Conservation (phyloP, 2,888 invertebrate species). For the Plagodis dolabraria region DNA sequence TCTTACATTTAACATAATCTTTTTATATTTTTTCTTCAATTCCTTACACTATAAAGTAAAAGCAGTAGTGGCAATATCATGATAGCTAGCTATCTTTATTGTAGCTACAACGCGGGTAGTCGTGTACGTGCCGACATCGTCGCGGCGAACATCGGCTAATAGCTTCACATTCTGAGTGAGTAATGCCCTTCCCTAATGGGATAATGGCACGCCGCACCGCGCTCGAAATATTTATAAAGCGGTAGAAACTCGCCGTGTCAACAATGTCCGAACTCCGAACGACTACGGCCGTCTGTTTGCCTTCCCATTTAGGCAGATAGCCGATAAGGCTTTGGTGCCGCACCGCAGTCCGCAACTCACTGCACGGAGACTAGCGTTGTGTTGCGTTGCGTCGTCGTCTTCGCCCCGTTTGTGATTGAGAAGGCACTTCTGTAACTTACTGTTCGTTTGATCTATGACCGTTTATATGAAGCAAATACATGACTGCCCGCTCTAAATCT, state of each 20-base stretch:
- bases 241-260: conserved; percentile 73
- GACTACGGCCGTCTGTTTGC: conserved; percentile 62
- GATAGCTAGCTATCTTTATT: conserved; percentile 23
- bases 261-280: conserved; percentile 49
- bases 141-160: conserved; percentile 44
- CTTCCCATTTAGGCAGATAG: conserved; percentile 68
- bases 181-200: conserved; percentile 80
- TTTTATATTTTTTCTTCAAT: too few relatives aligned
- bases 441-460: conserved; percentile 20
- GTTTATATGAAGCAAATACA: conserved; percentile 11
- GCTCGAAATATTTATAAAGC: conserved; percentile 80
- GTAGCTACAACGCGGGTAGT: conserved; percentile 19
- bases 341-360: conserved; percentile 32
- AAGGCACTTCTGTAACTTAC: conserved; percentile 1
- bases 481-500: too few relatives aligned
- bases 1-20: too few relatives aligned
- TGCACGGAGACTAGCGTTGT: conserved; percentile 11
- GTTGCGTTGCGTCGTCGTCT: not conserved
- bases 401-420: not conserved
- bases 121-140: conserved; percentile 24
- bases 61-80: conserved; percentile 14
- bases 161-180: conserved; percentile 69
- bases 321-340: conserved; percentile 55
- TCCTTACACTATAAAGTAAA: conserved; percentile 7
- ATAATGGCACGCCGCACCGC: conserved; percentile 72